Evolutionary conservation across 2,113 vertebrate species (phyloP).

Genomic region (Glaucomys volans): DNA sequence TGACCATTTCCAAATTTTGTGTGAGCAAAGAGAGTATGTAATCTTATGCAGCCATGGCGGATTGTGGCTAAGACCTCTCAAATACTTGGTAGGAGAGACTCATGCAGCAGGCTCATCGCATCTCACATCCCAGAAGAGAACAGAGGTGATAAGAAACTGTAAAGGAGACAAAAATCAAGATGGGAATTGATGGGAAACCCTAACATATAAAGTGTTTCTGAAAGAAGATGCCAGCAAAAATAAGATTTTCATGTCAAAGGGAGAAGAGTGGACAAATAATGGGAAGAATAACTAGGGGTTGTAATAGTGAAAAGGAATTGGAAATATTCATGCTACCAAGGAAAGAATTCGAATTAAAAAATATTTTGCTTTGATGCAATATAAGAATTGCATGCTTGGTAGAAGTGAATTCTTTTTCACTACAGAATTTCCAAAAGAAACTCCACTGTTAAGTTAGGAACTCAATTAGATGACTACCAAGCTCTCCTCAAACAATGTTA

Average conservation of each 20-base stretch:
- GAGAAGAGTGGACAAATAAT: neutral
- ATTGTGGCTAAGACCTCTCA: neutral
- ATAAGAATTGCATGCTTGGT: neutral
- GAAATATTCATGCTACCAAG: neutral
- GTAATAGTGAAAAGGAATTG: neutral
- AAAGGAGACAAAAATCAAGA: neutral
- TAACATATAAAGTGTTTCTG: neutral
- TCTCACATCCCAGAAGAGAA: neutral
- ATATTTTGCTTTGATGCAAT: neutral
- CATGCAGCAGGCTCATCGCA: neutral
- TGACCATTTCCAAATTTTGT: neutral
- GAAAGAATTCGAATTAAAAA: conserved; percentile 22
- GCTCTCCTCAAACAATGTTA: neutral
- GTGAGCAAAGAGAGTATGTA: neutral
- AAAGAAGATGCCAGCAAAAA: neutral
- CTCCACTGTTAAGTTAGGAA: neutral
- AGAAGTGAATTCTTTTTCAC: neutral
- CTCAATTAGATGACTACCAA: neutral
- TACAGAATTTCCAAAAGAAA: neutral
- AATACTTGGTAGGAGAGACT: neutral
- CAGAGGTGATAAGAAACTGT: neutral
- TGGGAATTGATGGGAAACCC: neutral
- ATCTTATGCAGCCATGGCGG: neutral
- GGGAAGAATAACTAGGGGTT: neutral
- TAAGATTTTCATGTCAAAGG: neutral